Evolutionary conservation across 2,797 vertebrate species (phyloP), one percentile per base, ranked within the genome.

Genomic region (Garrulus glandarius): DNA sequence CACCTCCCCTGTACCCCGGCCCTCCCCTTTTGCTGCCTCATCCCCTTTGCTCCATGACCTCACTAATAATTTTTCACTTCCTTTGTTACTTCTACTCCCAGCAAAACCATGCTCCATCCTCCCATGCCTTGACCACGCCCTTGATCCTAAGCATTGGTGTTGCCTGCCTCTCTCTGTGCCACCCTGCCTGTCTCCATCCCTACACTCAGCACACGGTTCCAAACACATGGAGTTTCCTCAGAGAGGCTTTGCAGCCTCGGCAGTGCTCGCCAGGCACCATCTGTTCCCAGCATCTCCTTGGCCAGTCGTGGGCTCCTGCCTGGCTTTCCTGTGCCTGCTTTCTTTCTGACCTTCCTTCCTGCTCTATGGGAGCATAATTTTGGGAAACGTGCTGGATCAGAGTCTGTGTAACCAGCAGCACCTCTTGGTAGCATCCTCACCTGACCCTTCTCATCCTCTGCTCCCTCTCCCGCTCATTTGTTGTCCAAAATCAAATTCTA

Each of bases 281-380:
- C 94, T 95, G 94, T 72, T 95, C 92, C 59, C 74, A 93, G 49
- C 77, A 86, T 49, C 84, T 52, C 36, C 56, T 90, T 92, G 95
- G 88, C 90, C 36, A 12, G 21, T 34, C 22, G 0, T 4, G 0
- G 77, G 36, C 83, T 86, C 77, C 79, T 61, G 61, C 83, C 74
- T 59, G 53, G 57, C 46, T 92, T 90, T 85, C 52, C 79, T 43
- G 72, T 75, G 61, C 69, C 79, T 65, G 16, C n/a, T 82, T 91
- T 76, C 85, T 55, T 92, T 84, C 79, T 65, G 76, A 68, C 85
- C 80, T 75, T 74, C 61, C 69, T 71, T 46, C 87, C 72, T 61
- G 76, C 50, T 9, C 1, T 44, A 27, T 64, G 68, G 57, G 43
- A 68, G 39, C 39, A n/a, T 85, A 24, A 18, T 80, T 87, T 76